Evolutionary conservation across 2,797 vertebrate genomes (phyloP), one percentile per base, ranked within the genome.

Genomic region (Siniperca undulata): DNA sequence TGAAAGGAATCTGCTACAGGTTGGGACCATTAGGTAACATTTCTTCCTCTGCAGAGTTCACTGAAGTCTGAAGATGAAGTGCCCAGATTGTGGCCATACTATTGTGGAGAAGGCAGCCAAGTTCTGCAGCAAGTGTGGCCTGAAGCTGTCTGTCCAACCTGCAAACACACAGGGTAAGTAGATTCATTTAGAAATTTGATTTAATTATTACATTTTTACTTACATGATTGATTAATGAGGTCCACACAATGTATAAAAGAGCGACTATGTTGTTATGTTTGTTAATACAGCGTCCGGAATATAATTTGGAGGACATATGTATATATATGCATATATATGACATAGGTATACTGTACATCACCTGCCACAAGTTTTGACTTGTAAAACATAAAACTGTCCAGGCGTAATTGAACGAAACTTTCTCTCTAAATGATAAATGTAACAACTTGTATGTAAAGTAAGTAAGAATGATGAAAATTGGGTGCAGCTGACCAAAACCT

Each of bases 121-220:
- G 2, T 97, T 96, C 91, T 97, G 97, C 90, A 95, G 96, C 78
- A 0, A 87, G 0, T 97, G 97, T 85, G 96, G 95, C 17, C 0
- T 0, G 0, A 40, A 0, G 11, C 81, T 97, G 67, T 17, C 7
- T 30, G 60, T 67, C 53, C 64, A 88, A 65, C 76, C 82, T 44
- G 7, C 73, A 52, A 84, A 80, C 22, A 78, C 66, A 60, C 69
- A 85, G 27, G 92, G 95, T 96, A 53, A 85, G 91, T 83, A 56
- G 50, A 60, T 50, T 0, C 9, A 42, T 46, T 64, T 8, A 68
- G 16, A 69, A n/a, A 40, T 42, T 1, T 52, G 6, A 7, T 38
- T 70, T 20, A 34, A 10, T 46, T 59, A 8, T 30, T 1, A 9
- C 17, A 19, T 6, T 24, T 20, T 20, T 20, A 14, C 11, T n/a